These are phyloP conservation scores for Muscicapa comitata DNA, from an alignment of 2,797 vertebrate genomes.

Conservation along the genomic window DNA sequence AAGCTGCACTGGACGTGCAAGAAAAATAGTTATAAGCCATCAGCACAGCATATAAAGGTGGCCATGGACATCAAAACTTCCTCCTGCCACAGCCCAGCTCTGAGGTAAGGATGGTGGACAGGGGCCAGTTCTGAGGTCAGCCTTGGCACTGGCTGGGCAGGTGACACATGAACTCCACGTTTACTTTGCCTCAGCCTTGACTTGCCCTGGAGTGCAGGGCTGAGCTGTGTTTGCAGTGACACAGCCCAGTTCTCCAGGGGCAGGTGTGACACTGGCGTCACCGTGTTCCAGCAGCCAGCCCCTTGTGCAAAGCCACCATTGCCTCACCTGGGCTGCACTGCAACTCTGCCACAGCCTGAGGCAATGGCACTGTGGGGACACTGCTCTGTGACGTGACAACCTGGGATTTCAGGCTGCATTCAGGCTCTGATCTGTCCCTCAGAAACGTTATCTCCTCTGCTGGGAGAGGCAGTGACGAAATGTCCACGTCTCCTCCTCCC, in stretches of 20 bases:
- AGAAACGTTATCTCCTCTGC: background rate
- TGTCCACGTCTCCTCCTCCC: background rate
- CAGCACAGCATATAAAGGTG: accelerated
- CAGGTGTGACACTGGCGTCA: background rate
- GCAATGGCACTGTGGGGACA: background rate
- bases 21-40: background rate
- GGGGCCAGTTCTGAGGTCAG: background rate
- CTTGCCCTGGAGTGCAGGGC: background rate
- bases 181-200: background rate
- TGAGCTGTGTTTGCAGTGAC: background rate
- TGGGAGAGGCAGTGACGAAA: background rate
- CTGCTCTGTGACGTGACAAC: background rate
- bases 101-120: background rate
- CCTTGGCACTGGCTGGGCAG: background rate
- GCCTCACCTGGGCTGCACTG: background rate
- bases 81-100: background rate
- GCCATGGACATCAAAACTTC: background rate
- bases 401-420: background rate
- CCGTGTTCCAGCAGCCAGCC: background rate
- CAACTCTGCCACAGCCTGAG: background rate
- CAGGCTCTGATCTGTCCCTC: background rate
- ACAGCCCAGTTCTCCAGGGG: background rate
- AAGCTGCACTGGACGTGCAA: background rate
- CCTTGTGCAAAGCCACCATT: background rate
- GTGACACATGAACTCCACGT: background rate